Base-by-base conservation (phyloP, 2,888 invertebrate species). In the Sphaerophoria rueppellii region DNA sequence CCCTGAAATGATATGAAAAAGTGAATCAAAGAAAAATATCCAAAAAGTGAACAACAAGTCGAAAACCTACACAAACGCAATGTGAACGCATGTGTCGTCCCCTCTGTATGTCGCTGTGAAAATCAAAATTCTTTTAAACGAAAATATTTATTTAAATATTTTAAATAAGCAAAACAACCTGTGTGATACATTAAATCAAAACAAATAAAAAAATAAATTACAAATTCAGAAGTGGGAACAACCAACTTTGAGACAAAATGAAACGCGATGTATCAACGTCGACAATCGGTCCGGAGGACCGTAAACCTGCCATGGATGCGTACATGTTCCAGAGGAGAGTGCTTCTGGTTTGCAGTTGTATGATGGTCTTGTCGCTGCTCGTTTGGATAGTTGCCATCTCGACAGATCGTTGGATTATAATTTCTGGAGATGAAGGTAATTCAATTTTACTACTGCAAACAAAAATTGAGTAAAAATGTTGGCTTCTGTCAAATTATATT, bases 381-480 rank as follows among this genome's bases (percentile, higher is more conserved):
- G 89, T 95, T 52, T 96, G 96, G 96, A 94, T 95, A 57, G 92
- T 94, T 12, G 95, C 96, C 32, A 94, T 96, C 61, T 93, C 95
- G 83, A 96, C 96, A 4, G 94, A 95, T 89, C 94, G 95, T 89
- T 96, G 96, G 96, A 94, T 94, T 88, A 93, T 93, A 55, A 93
- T 95, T 82, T 89, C 91, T 1, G 91, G 91, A 67, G 88, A 89
- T 35, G 81, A 86, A 86, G 92, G 92, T 92, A 87, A 70, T 87
- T 75, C 24, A 24, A 24, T 24, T 24, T 24, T 2, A 24, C 24
- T 24, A 24, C 24, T 24, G 24, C 24, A 24, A 24, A n/a, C n/a
- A 24, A 24, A 46, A 60, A 43, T 60, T 7, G 37, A 16, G 43
- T 52, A 37, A 37, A 52, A 61, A 46, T n/a, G 35, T 12, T 69